These are phyloP conservation scores for Tachypleus tridentatus DNA, from an alignment of 1,140 invertebrate species.

Conservation along the genomic window DNA sequence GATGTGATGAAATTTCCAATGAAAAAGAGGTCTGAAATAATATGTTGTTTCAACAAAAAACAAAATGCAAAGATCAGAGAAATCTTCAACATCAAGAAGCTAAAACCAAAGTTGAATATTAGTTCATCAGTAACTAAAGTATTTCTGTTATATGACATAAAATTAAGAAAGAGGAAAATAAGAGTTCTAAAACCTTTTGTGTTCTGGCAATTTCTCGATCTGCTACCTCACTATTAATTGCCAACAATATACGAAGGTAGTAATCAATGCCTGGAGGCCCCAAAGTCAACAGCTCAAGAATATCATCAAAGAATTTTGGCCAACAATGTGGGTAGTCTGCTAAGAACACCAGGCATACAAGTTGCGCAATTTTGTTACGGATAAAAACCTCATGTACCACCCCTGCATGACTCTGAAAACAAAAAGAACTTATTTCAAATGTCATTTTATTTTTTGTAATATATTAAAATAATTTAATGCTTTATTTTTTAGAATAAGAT, in stretches of 20 bases:
- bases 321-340: conserved; percentile 42
- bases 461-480: too few relatives aligned
- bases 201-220: conserved; percentile 23
- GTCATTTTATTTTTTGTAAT: too few relatives aligned
- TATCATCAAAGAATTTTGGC: conserved; percentile 42
- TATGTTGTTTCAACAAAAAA: too few relatives aligned
- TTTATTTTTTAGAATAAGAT: too few relatives aligned
- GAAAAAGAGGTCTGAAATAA: too few relatives aligned
- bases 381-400: background rate
- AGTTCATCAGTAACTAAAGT: too few relatives aligned
- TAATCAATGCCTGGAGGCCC: conserved; percentile 37
- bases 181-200: conserved; percentile 29
- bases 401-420: background rate
- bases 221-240: conserved; percentile 40
- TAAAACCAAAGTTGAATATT: too few relatives aligned
- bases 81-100: too few relatives aligned
- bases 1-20: too few relatives aligned
- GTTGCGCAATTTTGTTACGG: conserved; percentile 43
- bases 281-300: conserved; percentile 33
- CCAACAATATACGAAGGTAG: conserved; percentile 41
- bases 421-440: background rate
- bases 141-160: too few relatives aligned
- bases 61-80: too few relatives aligned
- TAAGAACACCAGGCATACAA: conserved; percentile 40
- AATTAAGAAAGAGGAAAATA: too few relatives aligned